A percentile compares a stretch with the other conserved stretches of the same genome.
phyloP scores from a whole-genome alignment of 1,140 invertebrate genomes.

The Periplaneta americana region DNA sequence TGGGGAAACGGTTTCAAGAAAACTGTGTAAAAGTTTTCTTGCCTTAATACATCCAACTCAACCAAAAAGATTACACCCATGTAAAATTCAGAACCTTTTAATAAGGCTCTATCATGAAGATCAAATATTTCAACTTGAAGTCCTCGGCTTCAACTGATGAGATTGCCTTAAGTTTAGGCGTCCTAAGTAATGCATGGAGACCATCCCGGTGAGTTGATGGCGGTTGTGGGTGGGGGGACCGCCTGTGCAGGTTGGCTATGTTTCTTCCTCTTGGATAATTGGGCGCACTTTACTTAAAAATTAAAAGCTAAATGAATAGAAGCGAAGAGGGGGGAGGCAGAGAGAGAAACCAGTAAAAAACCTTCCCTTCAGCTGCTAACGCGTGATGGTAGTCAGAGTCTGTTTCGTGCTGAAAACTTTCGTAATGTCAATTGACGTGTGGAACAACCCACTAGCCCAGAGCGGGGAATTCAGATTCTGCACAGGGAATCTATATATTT shows the following conservation, averaged over 20 bases:
- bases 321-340: background rate
- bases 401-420: background rate
- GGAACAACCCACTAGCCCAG: background rate
- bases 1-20: background rate
- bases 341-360: background rate
- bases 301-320: background rate
- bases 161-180: background rate
- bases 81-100: background rate
- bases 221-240: background rate
- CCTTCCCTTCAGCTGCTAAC: too few species aligned
- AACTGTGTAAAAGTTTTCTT: background rate
- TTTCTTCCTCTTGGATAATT: background rate
- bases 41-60: background rate
- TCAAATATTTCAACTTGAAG: background rate
- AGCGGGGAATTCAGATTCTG: background rate
- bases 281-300: background rate
- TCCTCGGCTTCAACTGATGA: background rate
- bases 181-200: background rate
- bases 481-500: background rate
- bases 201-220: background rate
- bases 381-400: background rate
- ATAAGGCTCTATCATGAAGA: background rate
- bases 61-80: background rate
- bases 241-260: background rate
- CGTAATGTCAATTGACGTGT: background rate